phyloP scores from a whole-genome alignment of 2,888 invertebrate genomes.

The Cataglyphis rosenhaueri region DNA sequence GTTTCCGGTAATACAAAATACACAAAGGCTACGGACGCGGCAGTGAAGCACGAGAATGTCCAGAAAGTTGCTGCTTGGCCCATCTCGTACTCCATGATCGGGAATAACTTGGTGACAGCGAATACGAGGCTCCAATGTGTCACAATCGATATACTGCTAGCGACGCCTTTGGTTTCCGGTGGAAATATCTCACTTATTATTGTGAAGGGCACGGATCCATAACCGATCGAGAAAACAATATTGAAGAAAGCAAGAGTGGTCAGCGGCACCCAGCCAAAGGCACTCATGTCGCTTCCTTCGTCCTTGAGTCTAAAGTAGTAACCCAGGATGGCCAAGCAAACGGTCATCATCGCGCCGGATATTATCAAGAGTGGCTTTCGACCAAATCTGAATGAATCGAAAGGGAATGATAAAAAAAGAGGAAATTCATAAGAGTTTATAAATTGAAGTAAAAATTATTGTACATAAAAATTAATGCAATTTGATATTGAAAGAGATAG shows the following conservation, averaged over 20 bases:
- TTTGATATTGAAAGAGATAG: background rate
- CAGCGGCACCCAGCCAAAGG: constrained; percentile 68
- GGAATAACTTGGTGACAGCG: constrained; percentile 59
- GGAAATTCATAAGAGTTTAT: background rate
- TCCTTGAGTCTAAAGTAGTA: constrained; percentile 63
- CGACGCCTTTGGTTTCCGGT: constrained; percentile 71
- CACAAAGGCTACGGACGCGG: constrained; percentile 55
- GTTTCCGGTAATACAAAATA: constrained; percentile 70
- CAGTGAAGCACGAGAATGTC: constrained; percentile 59
- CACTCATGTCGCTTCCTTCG: constrained; percentile 31
- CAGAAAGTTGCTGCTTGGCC: constrained; percentile 67
- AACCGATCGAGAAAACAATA: constrained; percentile 65
- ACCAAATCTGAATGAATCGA: constrained; percentile 45
- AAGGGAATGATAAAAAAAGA: too few species aligned
- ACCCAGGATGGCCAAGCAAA: constrained; percentile 65
- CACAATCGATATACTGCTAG: constrained; percentile 58
- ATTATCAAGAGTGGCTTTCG: constrained; percentile 66
- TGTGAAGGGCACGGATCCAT: constrained; percentile 69
- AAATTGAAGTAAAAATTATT: background rate
- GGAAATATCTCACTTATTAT: constrained; percentile 72
- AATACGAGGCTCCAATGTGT: constrained; percentile 57
- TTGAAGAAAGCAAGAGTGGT: constrained; percentile 64
- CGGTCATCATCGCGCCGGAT: constrained; percentile 60
- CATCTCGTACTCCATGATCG: constrained; percentile 48
- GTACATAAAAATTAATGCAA: background rate